Percentiles rank a stretch among this genome's conserved stretches.
phyloP scores from a whole-genome alignment of 2,797 vertebrate species.

The Sebastolobus altivelis region DNA sequence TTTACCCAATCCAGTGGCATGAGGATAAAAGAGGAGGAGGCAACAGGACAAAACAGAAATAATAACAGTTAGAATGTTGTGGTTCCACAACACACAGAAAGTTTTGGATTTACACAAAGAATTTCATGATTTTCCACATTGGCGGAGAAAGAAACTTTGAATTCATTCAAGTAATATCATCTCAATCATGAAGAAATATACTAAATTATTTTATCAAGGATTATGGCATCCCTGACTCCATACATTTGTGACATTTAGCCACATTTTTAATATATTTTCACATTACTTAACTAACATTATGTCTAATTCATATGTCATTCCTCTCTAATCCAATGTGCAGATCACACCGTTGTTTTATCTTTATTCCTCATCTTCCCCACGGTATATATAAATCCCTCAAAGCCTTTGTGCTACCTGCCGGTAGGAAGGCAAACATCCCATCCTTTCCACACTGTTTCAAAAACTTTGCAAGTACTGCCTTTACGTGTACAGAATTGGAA shows the following conservation, averaged over 20 bases:
- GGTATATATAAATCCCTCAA: slow-evolving; percentile 48
- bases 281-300: not conserved
- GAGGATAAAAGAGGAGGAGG: slow-evolving; percentile 12
- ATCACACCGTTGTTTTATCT: slow-evolving; percentile 39
- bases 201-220: not conserved
- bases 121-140: not conserved
- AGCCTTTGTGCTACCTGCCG: slow-evolving; percentile 49
- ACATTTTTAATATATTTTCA: not conserved
- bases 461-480: slow-evolving; percentile 49
- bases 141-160: not conserved
- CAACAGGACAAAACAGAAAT: not conserved
- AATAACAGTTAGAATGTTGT: not conserved
- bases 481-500: slow-evolving; percentile 47
- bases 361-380: slow-evolving; percentile 24
- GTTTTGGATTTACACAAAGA: not conserved
- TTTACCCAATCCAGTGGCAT: slow-evolving; percentile 27
- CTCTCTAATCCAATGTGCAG: slow-evolving; percentile 41
- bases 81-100: not conserved
- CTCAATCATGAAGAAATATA: not conserved
- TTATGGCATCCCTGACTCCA: not conserved
- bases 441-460: slow-evolving; percentile 46
- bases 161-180: not conserved
- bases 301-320: slow-evolving; percentile 28
- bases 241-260: not conserved
- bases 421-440: slow-evolving; percentile 51